These are phyloP conservation scores for Lycia hirtaria DNA, from an alignment of 2,888 invertebrate genomes.

Conservation along the genomic window DNA sequence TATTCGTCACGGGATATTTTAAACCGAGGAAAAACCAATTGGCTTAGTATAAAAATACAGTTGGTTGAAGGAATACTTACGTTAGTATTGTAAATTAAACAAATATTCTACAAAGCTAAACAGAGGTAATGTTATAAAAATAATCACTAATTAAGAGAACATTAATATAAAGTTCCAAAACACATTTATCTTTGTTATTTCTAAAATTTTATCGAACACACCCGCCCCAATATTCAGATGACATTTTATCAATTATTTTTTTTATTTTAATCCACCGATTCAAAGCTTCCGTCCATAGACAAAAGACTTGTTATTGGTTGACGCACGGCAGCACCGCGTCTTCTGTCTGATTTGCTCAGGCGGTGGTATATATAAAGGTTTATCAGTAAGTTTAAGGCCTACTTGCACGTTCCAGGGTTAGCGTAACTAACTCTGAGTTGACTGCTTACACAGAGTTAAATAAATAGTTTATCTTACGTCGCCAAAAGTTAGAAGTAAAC, in stretches of 20 bases:
- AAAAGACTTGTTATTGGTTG: not conserved
- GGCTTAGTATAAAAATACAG: not conserved
- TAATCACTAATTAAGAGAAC: not conserved
- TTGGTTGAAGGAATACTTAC: constrained; percentile 8
- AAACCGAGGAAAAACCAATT: not conserved
- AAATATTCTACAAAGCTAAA: not conserved
- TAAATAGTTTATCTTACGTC: no score
- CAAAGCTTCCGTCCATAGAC: not conserved
- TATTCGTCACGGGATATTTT: not conserved
- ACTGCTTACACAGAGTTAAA: no score
- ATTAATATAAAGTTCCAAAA: not conserved
- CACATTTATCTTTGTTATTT: not conserved
- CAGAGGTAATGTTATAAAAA: constrained; percentile 4
- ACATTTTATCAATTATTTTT: constrained; percentile 14
- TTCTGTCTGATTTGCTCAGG: no score
- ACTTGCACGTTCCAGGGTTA: no score
- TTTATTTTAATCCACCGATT: not conserved
- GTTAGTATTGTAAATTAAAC: constrained; percentile 5
- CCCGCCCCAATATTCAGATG: constrained; percentile 18
- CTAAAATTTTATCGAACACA: constrained; percentile 20
- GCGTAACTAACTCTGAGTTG: no score
- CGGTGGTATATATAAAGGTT: no score
- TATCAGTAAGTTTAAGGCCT: no score
- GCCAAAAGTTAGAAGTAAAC: no score
- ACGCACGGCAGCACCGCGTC: no score